These are phyloP conservation scores for Crotalus tigris DNA, from an alignment of 2,113 vertebrate species.

Conservation along the genomic window DNA sequence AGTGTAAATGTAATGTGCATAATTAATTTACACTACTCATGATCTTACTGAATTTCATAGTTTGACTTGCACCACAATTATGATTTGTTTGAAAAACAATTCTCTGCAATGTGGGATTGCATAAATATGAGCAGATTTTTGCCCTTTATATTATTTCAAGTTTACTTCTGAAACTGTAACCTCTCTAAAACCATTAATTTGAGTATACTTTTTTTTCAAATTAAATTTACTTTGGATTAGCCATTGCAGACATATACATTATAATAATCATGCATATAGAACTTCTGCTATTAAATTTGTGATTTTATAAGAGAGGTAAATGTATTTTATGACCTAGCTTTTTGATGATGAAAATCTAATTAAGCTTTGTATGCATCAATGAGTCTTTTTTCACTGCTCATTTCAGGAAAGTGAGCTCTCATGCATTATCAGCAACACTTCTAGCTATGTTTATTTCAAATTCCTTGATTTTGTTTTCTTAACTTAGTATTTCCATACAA, in stretches of 20 bases:
- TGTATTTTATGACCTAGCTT: conserved; percentile 28
- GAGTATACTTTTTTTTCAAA: conserved; percentile 58
- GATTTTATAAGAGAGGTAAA: conserved; percentile 13
- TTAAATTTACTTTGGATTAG: conserved; percentile 58
- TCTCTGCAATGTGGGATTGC: conserved; percentile 45
- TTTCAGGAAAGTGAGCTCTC: background rate
- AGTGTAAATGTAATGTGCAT: conserved; percentile 35
- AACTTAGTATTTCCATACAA: conserved; percentile 61
- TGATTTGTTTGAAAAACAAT: conserved; percentile 36
- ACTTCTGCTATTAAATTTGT: conserved; percentile 62
- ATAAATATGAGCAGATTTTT: conserved; percentile 52
- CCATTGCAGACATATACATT: conserved; percentile 60
- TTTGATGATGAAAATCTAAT: conserved; percentile 20
- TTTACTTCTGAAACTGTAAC: conserved; percentile 63
- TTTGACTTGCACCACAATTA: conserved; percentile 34
- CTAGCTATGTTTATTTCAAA: conserved; percentile 63
- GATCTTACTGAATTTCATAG: conserved; percentile 34
- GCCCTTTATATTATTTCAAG: conserved; percentile 57
- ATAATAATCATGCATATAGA: conserved; percentile 59
- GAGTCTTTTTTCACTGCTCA: background rate
- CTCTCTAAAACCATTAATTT: conserved; percentile 66
- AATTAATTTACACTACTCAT: conserved; percentile 48
- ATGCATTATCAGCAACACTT: background rate
- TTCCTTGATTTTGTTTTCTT: no score
- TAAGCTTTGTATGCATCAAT: conserved; percentile 16